Evolutionary conservation across 2,113 vertebrate species (phyloP).

Genomic region (Malurus alboscapulatus): DNA sequence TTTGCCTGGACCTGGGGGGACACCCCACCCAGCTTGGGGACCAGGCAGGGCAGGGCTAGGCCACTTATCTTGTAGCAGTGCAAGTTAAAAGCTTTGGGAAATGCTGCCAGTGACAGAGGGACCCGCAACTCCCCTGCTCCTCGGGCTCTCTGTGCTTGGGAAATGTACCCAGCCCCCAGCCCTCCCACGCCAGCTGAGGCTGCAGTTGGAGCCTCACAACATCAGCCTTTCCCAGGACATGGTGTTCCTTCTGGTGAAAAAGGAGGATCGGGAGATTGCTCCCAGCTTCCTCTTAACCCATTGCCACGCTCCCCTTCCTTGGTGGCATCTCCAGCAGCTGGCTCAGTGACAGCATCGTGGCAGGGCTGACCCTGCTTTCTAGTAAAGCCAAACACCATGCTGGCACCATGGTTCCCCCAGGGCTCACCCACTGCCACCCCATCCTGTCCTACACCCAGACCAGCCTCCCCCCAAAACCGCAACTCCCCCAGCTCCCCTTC

Average conservation of each 20-base stretch:
- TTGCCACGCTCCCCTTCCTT: neutral
- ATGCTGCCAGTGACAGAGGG: fast-evolving
- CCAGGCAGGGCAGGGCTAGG: neutral
- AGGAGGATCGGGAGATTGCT: neutral
- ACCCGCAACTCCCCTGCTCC: neutral
- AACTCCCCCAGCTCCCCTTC: neutral
- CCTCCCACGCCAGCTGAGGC: neutral
- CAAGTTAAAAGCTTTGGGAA: neutral
- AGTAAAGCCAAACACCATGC: neutral
- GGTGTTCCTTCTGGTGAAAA: neutral
- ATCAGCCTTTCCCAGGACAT: neutral
- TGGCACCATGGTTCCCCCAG: neutral
- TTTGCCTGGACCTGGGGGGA: neutral
- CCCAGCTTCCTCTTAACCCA: neutral
- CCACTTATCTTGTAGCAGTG: neutral
- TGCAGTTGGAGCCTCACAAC: neutral
- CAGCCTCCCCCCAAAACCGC: neutral
- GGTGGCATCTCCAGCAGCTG: neutral
- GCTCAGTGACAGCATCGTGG: neutral
- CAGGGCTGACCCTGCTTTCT: neutral
- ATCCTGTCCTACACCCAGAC: neutral
- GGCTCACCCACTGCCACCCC: neutral
- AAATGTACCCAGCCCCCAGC: neutral
- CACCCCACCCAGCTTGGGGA: too few relatives aligned
- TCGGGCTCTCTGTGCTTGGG: fast-evolving